phyloP scores from a whole-genome alignment of 2,888 invertebrate genomes.

The Polyommatus icarus region DNA sequence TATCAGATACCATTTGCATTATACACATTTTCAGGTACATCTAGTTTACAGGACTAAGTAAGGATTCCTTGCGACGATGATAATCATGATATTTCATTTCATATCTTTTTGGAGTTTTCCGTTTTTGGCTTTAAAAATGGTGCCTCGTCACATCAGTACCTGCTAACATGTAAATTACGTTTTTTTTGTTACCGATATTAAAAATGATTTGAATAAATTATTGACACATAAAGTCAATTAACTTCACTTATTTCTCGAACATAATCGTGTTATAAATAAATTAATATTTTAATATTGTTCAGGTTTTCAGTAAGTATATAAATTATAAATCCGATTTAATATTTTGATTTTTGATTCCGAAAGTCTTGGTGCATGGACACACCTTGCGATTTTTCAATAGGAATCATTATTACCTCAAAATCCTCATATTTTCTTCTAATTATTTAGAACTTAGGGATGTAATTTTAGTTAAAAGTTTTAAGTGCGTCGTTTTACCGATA shows the following conservation, averaged over 20 bases:
- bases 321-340: background rate
- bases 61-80: background rate
- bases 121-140: background rate
- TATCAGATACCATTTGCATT: no score
- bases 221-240: constrained; percentile 1
- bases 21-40: background rate
- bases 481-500: background rate
- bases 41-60: no score
- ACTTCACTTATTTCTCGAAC: background rate
- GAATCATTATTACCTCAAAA: no score
- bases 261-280: background rate
- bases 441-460: no score
- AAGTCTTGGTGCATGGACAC: no score
- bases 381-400: no score
- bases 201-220: constrained; percentile 11
- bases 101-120: no score
- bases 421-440: no score
- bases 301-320: background rate
- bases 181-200: background rate
- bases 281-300: background rate
- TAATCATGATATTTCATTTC: background rate
- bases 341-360: background rate
- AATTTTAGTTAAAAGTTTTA: no score
- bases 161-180: constrained; percentile 25
- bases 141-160: background rate